These are phyloP conservation scores for Pyrrhia umbra DNA, from an alignment of 2,888 invertebrate species.

Conservation along the genomic window DNA sequence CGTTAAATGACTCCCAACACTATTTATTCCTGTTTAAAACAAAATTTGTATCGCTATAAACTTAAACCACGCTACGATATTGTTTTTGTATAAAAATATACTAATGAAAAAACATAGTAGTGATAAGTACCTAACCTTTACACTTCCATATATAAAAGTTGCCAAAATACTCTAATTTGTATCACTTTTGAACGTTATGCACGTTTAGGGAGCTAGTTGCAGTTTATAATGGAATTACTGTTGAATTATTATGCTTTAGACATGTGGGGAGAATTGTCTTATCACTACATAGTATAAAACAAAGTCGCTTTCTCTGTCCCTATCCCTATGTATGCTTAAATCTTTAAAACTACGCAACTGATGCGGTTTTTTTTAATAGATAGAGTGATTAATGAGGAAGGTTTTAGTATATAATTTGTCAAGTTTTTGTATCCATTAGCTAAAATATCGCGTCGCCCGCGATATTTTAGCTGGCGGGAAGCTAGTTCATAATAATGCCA, in stretches of 20 bases:
- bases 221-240: constrained; percentile 27
- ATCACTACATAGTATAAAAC: too few species aligned
- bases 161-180: constrained; percentile 69
- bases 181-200: constrained; percentile 54
- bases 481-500: too few species aligned
- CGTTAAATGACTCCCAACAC: background rate
- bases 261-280: background rate
- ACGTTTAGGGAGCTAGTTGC: constrained; percentile 61
- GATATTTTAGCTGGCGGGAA: too few species aligned
- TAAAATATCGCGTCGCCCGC: too few species aligned
- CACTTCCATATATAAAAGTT: constrained; percentile 70
- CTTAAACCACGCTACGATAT: constrained; percentile 10
- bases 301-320: too few species aligned
- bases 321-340: too few species aligned
- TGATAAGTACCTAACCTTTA: constrained; percentile 49
- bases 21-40: background rate
- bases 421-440: too few species aligned
- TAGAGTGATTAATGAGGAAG: too few species aligned
- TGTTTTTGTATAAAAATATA: constrained; percentile 46
- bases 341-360: too few species aligned
- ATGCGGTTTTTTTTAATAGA: too few species aligned
- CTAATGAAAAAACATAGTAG: constrained; percentile 42
- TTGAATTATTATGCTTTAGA: constrained; percentile 31
- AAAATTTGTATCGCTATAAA: constrained; percentile 15
- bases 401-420: too few species aligned